Conservation (phyloP, 2,797 vertebrate species). For the Aselliscus stoliczkanus region DNA sequence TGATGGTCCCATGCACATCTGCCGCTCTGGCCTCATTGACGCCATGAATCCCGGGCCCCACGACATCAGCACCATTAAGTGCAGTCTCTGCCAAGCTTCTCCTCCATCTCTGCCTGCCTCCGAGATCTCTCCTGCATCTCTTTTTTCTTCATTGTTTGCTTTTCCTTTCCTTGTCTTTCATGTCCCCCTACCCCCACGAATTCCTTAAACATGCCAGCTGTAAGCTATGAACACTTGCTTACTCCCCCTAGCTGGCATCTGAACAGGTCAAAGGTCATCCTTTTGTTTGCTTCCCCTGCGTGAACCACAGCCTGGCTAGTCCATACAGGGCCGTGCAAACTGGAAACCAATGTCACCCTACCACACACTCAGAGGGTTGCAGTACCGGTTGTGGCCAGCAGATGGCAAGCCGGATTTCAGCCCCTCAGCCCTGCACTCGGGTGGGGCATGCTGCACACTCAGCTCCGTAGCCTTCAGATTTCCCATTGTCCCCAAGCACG, state of each 20-base stretch:
- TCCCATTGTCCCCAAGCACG: not conserved
- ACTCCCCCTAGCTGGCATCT: not conserved
- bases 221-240: not conserved
- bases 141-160: not conserved
- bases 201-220: not conserved
- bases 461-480: not conserved
- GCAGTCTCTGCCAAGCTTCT: not conserved
- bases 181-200: not conserved
- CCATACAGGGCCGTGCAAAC: not conserved
- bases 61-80: not conserved
- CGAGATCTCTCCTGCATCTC: not conserved
- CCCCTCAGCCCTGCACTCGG: not conserved
- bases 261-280: not conserved
- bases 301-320: not conserved
- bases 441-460: not conserved
- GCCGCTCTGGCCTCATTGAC: not conserved
- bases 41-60: not conserved
- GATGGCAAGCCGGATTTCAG: not conserved
- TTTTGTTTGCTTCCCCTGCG: not conserved
- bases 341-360: not conserved
- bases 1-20: not conserved
- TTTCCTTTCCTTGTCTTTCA: not conserved
- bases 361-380: too few relatives aligned
- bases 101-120: not conserved
- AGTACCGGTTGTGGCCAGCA: not conserved